Evolutionary conservation across 2,888 invertebrate genomes (phyloP), one percentile per base, ranked within the genome.

Genomic region (Lissocephala sabroskyi): DNA sequence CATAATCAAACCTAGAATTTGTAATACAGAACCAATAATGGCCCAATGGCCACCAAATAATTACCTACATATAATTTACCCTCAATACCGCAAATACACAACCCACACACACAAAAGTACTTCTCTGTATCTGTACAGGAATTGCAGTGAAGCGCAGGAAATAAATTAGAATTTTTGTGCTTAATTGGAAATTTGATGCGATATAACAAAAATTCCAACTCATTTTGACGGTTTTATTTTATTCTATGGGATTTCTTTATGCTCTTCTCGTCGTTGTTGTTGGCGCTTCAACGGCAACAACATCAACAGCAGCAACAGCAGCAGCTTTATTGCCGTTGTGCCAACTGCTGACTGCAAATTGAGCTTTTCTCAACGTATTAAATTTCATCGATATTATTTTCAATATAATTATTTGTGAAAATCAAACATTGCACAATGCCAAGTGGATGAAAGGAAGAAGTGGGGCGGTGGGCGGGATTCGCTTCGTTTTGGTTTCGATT

Each of bases 151-250:
- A 23, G n/a, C 23, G 23, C 4, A n/a, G 11, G 2, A 18, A 40
- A 18, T 35, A 19, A 76, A 65, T 65, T 65, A 62, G 66, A 77
- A 74, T 65, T 77, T 66, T 52, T 52, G 42, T 59, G 74, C 74
- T 74, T 77, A 70, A 70, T 70, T 70, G 68, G 68, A 70, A 65
- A 70, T 77, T 68, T 56, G 68, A 70, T 70, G 52, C 71, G 50
- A 53, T 53, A 57, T 47, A 56, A 45, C 62, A 62, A 51, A 49
- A 62, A 52, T 52, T 32, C 36, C 47, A 14, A 36, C 28, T 13
- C 13, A 29, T 64, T 48, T 30, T 30, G n/a, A 3, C 23, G 23
- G 23, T 23, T 23, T 23, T 3, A 23, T 23, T 23, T 23, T 23
- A 7, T 23, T 3, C 7, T 23, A 23, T 23, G 3, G n/a, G 7